phyloP scores from a whole-genome alignment of 2,113 vertebrate species.

The Anoplopoma fimbria region DNA sequence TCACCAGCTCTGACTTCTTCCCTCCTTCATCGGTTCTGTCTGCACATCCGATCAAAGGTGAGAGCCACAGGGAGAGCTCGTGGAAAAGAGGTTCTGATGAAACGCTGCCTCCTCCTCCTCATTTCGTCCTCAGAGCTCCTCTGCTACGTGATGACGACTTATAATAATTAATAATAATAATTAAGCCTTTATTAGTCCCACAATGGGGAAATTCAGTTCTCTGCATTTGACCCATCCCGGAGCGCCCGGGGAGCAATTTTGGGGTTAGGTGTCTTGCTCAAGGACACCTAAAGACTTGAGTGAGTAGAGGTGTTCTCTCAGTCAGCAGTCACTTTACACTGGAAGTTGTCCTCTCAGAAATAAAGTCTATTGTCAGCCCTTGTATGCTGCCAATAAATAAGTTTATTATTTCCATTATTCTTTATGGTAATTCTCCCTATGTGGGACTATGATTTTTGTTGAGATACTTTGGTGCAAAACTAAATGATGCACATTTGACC shows the following conservation, averaged over 20 bases:
- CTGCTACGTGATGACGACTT: constrained; percentile 44
- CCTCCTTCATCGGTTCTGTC: constrained; percentile 31
- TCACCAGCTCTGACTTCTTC: constrained; percentile 15
- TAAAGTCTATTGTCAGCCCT: constrained; percentile 8
- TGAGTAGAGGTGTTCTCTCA: constrained; percentile 27
- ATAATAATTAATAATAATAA: too few species aligned
- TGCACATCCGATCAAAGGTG: constrained; percentile 68
- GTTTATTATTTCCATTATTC: constrained; percentile 20
- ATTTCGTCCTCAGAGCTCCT: constrained; percentile 18
- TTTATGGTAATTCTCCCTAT: neutral
- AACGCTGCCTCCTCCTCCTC: constrained; percentile 24
- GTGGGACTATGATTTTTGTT: neutral
- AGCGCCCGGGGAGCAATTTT: too few species aligned
- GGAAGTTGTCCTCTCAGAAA: constrained; percentile 30
- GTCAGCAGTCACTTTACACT: constrained; percentile 40
- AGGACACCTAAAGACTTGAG: constrained; percentile 49
- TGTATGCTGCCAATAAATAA: constrained; percentile 11
- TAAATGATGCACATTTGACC: neutral
- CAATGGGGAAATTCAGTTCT: too few species aligned
- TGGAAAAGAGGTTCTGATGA: constrained; percentile 39
- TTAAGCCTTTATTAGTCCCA: too few species aligned
- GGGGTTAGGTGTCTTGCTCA: too few species aligned
- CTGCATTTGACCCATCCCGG: too few species aligned
- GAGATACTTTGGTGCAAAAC: neutral
- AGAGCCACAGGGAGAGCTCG: constrained; percentile 44